Base-by-base conservation (phyloP, 2,888 invertebrate genomes). In the Apoda limacodes region DNA sequence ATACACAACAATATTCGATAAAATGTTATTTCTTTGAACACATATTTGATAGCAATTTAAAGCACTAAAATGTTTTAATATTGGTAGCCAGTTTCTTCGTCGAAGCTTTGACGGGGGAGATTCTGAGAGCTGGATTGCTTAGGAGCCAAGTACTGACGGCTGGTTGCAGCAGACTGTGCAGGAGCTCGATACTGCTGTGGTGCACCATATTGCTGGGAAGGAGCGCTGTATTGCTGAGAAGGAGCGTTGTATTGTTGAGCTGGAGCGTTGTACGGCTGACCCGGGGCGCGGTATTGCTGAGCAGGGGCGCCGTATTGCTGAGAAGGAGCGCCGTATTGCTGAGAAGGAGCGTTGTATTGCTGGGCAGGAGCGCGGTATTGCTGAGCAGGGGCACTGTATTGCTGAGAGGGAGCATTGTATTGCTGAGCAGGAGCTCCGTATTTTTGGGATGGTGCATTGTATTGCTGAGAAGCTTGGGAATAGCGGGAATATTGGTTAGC, bases 21-120 rank as follows among this genome's bases (percentile, higher is more conserved):
- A 24, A 26, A 28, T 26, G 25, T 31, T 11, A 34, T 30, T 28
- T 27, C n/a, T 37, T 20, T 20, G 15, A 34, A 28, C 37, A 43
- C 39, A 42, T 37, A 40, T 29, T 25, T 22, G 22, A 23, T 33
- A 36, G 30, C 32, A 24, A 25, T 34, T 22, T 14, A 24, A 27
- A 13, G 19, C 22, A 14, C n/a, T 14, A 14, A 12, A n/a, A 26
- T 25, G 29, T 12, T 30, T 50, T 59, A 76, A 36, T 78, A 78
- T 13, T 64, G 60, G 48, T 78, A 78, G 24, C 75, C 75, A 11
- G 71, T 71, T 30, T 69, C 42, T 35, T 72, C 76, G 27, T 80
- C 71, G 34, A 80, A 80, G 15, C 57, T 43, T 38, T 78, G 78
- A 34, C 75, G 74, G 11, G 71, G 69, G 23, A 47, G 43, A 40